These are phyloP conservation scores for Gallinago solitaria DNA, from an alignment of 2,797 vertebrate species.

Conservation along the genomic window DNA sequence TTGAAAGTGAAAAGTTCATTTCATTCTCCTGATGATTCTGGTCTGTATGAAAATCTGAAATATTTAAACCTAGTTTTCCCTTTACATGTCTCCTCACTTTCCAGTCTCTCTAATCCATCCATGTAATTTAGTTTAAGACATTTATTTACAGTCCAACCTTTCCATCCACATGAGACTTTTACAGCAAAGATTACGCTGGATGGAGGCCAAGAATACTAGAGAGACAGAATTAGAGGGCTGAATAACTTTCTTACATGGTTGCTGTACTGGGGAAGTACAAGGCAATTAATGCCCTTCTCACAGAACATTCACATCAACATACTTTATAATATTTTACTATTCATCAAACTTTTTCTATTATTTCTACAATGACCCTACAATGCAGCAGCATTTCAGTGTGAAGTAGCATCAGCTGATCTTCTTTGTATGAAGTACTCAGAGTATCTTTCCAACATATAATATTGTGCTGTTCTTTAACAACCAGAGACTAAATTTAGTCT, in stretches of 20 bases:
- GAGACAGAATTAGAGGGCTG: background rate
- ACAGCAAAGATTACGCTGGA: background rate
- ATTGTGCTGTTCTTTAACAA: background rate
- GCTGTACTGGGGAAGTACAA: background rate
- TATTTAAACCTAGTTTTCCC: background rate
- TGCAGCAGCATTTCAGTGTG: background rate
- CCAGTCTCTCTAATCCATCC: background rate
- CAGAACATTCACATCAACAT: rapidly evolving
- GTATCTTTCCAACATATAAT: background rate
- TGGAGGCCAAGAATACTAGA: background rate
- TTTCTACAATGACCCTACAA: background rate
- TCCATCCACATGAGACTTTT: background rate
- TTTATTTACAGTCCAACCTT: background rate
- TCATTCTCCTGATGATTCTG: background rate
- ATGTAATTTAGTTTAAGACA: background rate
- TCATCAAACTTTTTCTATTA: background rate
- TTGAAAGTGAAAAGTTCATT: slow-evolving; percentile 14
- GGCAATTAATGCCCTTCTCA: background rate
- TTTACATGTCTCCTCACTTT: background rate
- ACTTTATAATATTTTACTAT: background rate
- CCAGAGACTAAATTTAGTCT: background rate
- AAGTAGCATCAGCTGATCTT: background rate
- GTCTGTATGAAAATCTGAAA: background rate
- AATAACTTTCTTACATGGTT: background rate
- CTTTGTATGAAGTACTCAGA: background rate